phyloP scores from a whole-genome alignment of 53 echinoderm and acorn worm genomes.

The Patiria pectinifera region DNA sequence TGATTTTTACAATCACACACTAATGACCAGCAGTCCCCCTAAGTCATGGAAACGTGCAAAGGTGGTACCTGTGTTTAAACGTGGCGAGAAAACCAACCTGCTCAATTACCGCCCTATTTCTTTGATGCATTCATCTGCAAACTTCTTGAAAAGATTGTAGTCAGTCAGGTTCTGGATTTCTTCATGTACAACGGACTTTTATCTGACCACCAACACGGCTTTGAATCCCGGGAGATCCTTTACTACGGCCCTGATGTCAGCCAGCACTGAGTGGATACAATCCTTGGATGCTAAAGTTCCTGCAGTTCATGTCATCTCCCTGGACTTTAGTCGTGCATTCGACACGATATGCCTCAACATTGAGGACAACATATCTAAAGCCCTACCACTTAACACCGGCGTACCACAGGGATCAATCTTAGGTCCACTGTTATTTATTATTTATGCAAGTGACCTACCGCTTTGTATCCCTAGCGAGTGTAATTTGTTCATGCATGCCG shows the following conservation, averaged over 20 bases:
- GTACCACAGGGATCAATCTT: too few relatives aligned
- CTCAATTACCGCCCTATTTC: not conserved
- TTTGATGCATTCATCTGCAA: slow-evolving; percentile 33
- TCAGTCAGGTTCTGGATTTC: slow-evolving; percentile 14
- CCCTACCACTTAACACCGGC: too few relatives aligned
- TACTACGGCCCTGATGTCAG: slow-evolving; percentile 38
- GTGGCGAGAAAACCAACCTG: slow-evolving; percentile 4
- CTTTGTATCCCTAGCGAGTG: too few relatives aligned
- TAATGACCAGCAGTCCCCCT: not conserved
- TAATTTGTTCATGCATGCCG: too few relatives aligned
- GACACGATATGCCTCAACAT: too few relatives aligned
- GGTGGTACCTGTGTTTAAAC: slow-evolving; percentile 4
- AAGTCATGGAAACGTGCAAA: slow-evolving; percentile 45
- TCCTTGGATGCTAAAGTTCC: slow-evolving; percentile 29
- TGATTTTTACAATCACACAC: not conserved
- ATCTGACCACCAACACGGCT: slow-evolving; percentile 32
- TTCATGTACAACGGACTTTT: not conserved
- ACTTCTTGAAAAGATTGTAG: slow-evolving; percentile 3
- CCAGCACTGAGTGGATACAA: slow-evolving; percentile 12
- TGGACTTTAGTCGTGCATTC: too few relatives aligned
- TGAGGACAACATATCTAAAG: too few relatives aligned
- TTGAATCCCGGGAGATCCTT: slow-evolving; percentile 30
- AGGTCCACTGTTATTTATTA: too few relatives aligned
- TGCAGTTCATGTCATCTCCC: slow-evolving; percentile 20
- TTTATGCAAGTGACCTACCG: too few relatives aligned